Conservation (phyloP, 1,140 invertebrate genomes). For the Ephestia elutella region DNA sequence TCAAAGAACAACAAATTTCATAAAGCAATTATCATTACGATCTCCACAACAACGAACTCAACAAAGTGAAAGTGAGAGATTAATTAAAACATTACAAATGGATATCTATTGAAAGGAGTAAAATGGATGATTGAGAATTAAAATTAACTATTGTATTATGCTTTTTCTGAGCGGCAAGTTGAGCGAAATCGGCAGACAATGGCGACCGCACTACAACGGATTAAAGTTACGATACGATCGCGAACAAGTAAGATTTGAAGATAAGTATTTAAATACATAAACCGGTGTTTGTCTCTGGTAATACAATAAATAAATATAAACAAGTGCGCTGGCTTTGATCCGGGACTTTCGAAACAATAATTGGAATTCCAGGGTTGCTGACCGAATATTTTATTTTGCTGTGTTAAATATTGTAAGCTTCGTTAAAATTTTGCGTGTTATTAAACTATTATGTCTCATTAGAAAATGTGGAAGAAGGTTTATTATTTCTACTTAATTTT, state of each 20-base stretch:
- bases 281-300: slow-evolving; percentile 1
- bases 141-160: slow-evolving; percentile 27
- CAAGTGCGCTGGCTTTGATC: slow-evolving; percentile 2
- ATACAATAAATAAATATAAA: slow-evolving; percentile 4
- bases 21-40: not conserved
- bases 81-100: slow-evolving; percentile 45
- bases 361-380: not conserved
- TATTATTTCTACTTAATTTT: too few relatives aligned
- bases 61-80: slow-evolving; percentile 38
- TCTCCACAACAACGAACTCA: slow-evolving; percentile 8
- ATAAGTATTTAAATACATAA: slow-evolving; percentile 5
- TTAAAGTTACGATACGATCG: slow-evolving; percentile 29
- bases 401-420: not conserved
- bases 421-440: too few relatives aligned
- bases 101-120: slow-evolving; percentile 30
- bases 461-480: too few relatives aligned
- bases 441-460: too few relatives aligned
- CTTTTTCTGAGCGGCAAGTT: slow-evolving; percentile 19
- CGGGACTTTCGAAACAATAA: not conserved
- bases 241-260: slow-evolving; percentile 12
- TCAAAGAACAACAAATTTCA: too few relatives aligned
- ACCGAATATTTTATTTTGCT: not conserved
- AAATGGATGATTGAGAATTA: slow-evolving; percentile 17
- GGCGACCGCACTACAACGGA: slow-evolving; percentile 15
- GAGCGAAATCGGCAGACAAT: slow-evolving; percentile 40